Base-by-base conservation (phyloP, 2,888 invertebrate genomes). In the Calliscelio sp. region DNA sequence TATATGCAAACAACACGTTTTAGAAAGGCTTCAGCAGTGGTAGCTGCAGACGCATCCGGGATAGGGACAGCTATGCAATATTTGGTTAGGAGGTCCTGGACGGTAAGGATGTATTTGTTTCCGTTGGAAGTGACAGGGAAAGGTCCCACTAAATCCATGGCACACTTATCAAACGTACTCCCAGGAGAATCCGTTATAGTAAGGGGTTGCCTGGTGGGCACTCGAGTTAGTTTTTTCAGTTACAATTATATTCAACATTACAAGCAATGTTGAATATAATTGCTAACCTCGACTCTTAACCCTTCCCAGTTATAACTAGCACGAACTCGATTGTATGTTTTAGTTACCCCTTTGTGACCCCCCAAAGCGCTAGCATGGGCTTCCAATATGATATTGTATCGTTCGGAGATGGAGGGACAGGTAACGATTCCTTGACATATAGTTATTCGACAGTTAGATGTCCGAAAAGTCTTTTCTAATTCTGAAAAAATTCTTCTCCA, bases 71-170 rank as follows among this genome's bases (percentile, higher is more conserved):
- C 35, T 14, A 66, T 38, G 7, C 68, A 68, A 14, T 68, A 68
- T 41, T 68, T 68, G 0, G 53, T 68, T 16, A 68, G 11, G 28
- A 68, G n/a, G 18, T 53, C 53, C 41, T 68, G 68, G 0, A 22
- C 7, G n/a, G 53, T 68, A 8, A 68, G 8, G 24, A 41, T 41
- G n/a, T 41, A 10, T 4, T 4, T 1, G 0, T 18, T 22, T 63
- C 11, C 4, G 86, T 86, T n/a, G n/a, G n/a, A n/a, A n/a, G n/a
- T n/a, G 1, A 44, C 16, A 4, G 82, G 79, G 4, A 88, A 53
- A 6, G 87, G 86, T 5, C 87, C 87, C 2, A 86, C 79, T 1
- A 87, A 78, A 28, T 89, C 41, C n/a, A 41, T 10, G 2, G 41
- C 41, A n/a, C 41, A 41, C 4, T 41, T 41, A 1, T 10, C 41